A percentile compares a stretch with the other conserved stretches of the same genome.
phyloP scores from a whole-genome alignment of 2,888 invertebrate species.

The Tipula helvola region DNA sequence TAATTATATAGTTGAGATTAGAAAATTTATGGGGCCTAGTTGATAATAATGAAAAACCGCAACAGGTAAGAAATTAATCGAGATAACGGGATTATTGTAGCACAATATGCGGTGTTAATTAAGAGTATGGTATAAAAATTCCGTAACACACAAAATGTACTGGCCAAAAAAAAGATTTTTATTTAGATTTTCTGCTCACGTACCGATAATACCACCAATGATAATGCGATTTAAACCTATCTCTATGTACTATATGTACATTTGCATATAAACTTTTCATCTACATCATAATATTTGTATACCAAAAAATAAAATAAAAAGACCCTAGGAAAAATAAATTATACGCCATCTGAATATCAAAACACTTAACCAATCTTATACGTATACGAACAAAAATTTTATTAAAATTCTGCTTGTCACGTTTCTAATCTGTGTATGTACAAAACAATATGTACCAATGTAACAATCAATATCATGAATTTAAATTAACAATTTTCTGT shows the following conservation, averaged over 20 bases:
- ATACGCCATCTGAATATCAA: not conserved
- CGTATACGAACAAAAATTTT: not conserved
- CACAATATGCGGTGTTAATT: too few species aligned
- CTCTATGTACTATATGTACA: not conserved
- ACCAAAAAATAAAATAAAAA: not conserved
- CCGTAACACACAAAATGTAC: too few species aligned
- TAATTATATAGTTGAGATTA: not conserved
- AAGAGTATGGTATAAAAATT: too few species aligned
- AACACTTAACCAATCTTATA: not conserved
- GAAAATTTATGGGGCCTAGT: not conserved
- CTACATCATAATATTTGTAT: not conserved
- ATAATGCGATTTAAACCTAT: not conserved
- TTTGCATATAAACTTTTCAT: not conserved
- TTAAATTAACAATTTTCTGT: not conserved
- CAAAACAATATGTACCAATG: not conserved
- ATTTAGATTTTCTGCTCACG: not conserved
- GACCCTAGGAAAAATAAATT: not conserved
- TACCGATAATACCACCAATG: not conserved
- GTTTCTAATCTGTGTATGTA: not conserved
- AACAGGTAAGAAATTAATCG: not conserved
- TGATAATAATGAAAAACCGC: not conserved
- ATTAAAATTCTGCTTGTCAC: not conserved
- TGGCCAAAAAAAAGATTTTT: not conserved
- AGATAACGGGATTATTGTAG: not conserved
- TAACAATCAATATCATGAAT: not conserved